These are phyloP conservation scores for Hypotaenidia okinawae DNA, from an alignment of 2,797 vertebrate species.

Conservation along the genomic window DNA sequence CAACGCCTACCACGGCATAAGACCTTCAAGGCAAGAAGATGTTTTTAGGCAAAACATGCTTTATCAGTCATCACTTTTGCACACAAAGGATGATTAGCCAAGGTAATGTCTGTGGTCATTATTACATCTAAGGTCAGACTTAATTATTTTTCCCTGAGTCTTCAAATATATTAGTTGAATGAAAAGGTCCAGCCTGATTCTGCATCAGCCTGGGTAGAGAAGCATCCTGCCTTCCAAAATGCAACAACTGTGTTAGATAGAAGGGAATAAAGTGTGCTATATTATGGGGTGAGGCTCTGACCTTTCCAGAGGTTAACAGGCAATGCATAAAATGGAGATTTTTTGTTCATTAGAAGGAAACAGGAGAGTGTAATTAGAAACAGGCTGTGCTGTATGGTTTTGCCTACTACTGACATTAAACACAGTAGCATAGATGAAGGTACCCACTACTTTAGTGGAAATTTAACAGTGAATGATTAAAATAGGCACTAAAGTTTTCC, in stretches of 20 bases:
- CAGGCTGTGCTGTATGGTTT: neutral
- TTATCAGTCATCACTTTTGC: neutral
- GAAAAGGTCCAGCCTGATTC: neutral
- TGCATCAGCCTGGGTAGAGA: neutral
- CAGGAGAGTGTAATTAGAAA: slow-evolving; percentile 49
- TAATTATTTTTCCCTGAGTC: neutral
- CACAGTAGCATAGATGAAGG: neutral
- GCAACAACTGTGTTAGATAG: neutral
- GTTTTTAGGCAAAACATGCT: neutral
- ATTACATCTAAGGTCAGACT: neutral
- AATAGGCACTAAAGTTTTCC: neutral
- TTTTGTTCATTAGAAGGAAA: slow-evolving; percentile 52
- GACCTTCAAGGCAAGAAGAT: neutral
- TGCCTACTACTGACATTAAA: neutral
- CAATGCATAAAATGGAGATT: neutral
- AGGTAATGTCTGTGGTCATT: neutral
- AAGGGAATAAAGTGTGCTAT: neutral
- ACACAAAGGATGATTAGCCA: neutral
- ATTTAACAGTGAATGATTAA: neutral
- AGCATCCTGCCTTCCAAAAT: slow-evolving; percentile 12
- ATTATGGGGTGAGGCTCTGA: neutral
- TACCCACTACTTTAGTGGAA: neutral
- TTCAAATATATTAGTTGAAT: neutral
- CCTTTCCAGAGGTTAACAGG: slow-evolving; percentile 42
- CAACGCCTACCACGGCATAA: neutral